Conservation (phyloP, 2,888 invertebrate genomes). For the Dynastes grantii region DNA sequence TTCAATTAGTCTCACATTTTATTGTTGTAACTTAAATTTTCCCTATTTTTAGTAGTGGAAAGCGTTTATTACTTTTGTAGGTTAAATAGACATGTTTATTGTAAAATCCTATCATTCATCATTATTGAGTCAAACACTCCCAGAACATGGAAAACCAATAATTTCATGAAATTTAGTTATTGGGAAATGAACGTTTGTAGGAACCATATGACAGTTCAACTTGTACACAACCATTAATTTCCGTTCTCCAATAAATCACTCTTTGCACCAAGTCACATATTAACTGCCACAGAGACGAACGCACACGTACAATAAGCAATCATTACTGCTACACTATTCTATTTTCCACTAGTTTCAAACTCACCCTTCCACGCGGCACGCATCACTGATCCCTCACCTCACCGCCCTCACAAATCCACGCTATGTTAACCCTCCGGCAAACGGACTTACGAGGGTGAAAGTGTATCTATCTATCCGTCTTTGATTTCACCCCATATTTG, state of each 20-base stretch:
- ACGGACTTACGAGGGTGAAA: constrained; percentile 46
- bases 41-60: background rate
- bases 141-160: constrained; percentile 6
- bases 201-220: constrained; percentile 27
- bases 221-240: constrained; percentile 18
- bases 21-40: background rate
- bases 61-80: background rate
- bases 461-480: constrained; percentile 48
- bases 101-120: constrained; percentile 7
- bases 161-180: constrained; percentile 21
- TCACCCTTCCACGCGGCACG: background rate
- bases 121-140: background rate
- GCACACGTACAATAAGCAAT: constrained; percentile 11
- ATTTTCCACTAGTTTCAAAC: constrained; percentile 29
- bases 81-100: constrained; percentile 10
- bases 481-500: constrained; percentile 48
- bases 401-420: constrained; percentile 34
- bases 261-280: constrained; percentile 11
- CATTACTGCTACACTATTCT: constrained; percentile 30
- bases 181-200: constrained; percentile 5
- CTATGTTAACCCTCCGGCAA: constrained; percentile 31
- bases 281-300: constrained; percentile 17
- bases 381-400: constrained; percentile 9
- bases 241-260: constrained; percentile 22
- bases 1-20: background rate